Conservation (phyloP, 2,888 invertebrate genomes). For the Lithophane leautieri region DNA sequence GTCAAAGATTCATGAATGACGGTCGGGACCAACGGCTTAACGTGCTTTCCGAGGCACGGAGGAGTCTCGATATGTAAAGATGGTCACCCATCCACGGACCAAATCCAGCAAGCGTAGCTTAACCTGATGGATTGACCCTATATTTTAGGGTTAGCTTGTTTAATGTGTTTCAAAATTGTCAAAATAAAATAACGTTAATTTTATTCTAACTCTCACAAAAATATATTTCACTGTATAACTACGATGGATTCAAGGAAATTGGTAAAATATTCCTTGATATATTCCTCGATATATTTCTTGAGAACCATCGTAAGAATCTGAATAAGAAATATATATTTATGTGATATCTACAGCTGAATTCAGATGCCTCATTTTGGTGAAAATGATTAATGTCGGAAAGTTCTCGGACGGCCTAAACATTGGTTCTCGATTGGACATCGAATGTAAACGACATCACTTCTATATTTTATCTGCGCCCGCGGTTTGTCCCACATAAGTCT, state of each 20-base stretch:
- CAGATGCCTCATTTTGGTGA: constrained; percentile 45
- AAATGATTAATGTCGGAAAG: constrained; percentile 56
- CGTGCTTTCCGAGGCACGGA: too few species aligned
- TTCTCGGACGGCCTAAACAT: constrained; percentile 2
- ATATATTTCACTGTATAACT: not conserved
- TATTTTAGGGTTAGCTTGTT: not conserved
- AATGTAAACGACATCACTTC: not conserved
- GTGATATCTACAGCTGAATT: constrained; percentile 47
- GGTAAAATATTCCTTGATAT: constrained; percentile 24
- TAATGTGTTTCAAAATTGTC: not conserved
- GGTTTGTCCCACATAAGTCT: too few species aligned
- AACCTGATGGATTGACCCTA: too few species aligned
- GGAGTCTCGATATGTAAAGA: too few species aligned
- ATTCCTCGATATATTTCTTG: constrained; percentile 13
- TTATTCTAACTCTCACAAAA: not conserved
- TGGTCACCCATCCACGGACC: too few species aligned
- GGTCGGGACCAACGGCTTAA: too few species aligned
- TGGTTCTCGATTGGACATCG: constrained; percentile 35
- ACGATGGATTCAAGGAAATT: not conserved
- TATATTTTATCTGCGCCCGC: not conserved
- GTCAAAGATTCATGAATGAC: too few species aligned
- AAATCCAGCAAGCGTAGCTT: too few species aligned
- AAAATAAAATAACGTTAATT: not conserved
- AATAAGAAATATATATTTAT: constrained; percentile 50
- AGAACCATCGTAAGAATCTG: constrained; percentile 26